A percentile compares a stretch with the other conserved stretches of the same genome.
Evolutionary conservation across 2,797 vertebrate species (phyloP).

Genomic region (Gallinago solitaria): DNA sequence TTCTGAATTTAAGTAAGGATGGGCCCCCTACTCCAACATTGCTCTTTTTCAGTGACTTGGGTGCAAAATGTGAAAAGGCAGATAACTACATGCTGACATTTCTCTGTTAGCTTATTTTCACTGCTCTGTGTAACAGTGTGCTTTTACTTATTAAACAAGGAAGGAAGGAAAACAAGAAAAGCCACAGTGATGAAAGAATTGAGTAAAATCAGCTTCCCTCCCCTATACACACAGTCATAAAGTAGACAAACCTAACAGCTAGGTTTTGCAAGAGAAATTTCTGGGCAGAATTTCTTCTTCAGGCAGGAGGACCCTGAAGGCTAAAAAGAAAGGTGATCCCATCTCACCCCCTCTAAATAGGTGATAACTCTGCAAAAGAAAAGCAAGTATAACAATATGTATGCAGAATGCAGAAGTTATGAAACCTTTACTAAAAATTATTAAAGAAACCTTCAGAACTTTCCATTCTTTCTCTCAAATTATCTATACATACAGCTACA

Average conservation of each 20-base stretch:
- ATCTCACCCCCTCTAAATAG: neutral
- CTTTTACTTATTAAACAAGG: neutral
- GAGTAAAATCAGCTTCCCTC: neutral
- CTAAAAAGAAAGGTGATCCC: neutral
- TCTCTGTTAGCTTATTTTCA: neutral
- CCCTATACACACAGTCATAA: neutral
- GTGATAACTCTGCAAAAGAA: neutral
- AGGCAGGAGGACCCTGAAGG: neutral
- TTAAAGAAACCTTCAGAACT: neutral
- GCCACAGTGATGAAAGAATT: neutral
- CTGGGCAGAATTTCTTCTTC: neutral
- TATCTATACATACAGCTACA: neutral
- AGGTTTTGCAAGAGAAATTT: neutral
- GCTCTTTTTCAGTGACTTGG: neutral
- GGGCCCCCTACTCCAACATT: neutral
- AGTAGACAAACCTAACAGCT: neutral
- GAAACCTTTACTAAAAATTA: neutral
- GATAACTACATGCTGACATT: neutral
- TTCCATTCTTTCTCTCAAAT: neutral
- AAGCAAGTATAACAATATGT: accelerated
- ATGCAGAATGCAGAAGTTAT: neutral
- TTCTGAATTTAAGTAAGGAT: neutral
- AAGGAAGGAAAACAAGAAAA: neutral
- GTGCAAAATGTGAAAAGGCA: neutral
- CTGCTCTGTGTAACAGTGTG: neutral